These are phyloP conservation scores for Tenualosa thibaudeaui DNA, from an alignment of 2,797 vertebrate genomes.

Conservation along the genomic window DNA sequence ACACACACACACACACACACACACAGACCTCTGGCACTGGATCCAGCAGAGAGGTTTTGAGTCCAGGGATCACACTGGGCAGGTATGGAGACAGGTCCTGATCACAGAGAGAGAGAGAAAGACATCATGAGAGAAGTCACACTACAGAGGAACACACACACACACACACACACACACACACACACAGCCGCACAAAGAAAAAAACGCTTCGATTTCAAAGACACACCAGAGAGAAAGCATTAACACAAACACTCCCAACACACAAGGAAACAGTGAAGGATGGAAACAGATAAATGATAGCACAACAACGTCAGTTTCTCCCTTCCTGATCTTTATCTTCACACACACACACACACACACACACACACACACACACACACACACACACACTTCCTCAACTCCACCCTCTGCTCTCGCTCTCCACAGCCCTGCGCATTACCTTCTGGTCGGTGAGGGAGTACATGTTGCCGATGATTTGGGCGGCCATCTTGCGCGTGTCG, in stretches of 20 bases:
- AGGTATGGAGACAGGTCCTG: constrained; percentile 97
- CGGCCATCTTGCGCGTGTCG: constrained; percentile 98
- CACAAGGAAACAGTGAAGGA: too few species aligned
- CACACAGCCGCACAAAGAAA: not conserved
- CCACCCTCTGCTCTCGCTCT: too few species aligned
- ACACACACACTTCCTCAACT: too few species aligned
- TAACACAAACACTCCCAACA: too few species aligned
- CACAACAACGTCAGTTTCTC: too few species aligned
- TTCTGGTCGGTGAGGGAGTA: constrained; percentile 99
- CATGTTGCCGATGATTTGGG: constrained; percentile 99
- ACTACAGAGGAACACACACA: not conserved
- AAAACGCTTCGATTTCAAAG: too few species aligned
- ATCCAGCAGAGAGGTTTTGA: constrained; percentile 93
- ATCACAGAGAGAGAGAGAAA: constrained; percentile 19
- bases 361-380: too few species aligned
- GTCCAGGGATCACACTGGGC: constrained; percentile 94
- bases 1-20: not conserved
- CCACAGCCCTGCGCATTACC: constrained; percentile 65
- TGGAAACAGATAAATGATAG: too few species aligned
- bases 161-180: constrained; percentile 6
- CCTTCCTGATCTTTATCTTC: too few species aligned
- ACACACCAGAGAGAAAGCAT: too few species aligned
- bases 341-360: too few species aligned
- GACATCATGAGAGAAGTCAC: too few species aligned
- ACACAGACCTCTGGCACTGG: constrained; percentile 92